Evolutionary conservation across 2,888 invertebrate genomes (phyloP), one percentile per base, ranked within the genome.

Genomic region (Leptinotarsa haldemani): DNA sequence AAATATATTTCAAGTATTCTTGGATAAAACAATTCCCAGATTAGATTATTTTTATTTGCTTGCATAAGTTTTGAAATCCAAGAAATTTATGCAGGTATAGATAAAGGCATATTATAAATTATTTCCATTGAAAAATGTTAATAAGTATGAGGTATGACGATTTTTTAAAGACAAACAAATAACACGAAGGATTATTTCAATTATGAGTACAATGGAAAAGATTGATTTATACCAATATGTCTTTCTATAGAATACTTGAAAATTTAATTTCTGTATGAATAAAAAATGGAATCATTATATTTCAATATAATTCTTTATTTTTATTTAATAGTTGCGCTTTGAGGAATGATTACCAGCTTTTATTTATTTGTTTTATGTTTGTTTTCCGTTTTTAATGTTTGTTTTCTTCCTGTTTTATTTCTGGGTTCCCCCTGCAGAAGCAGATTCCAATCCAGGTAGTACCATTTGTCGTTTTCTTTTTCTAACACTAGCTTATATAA

Each of bases 371-470:
- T 73, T 69, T 75, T 69, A 30, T 75, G 70, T 77, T 67, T 56
- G 53, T 56, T 18, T 22, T 70, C 63, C 74, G 58, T 77, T 73
- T 79, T 76, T 76, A 77, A 74, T 78, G 56, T 75, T 82, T 83
- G 81, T 82, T 80, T 81, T 82, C 76, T 83, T 78, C 78, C 83
- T 82, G 82, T 86, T 84, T 84, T 83, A 80, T 84, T 83, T 83
- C 83, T 81, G 84, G 82, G 82, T 67, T 80, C 80, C 80, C 80
- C 82, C 81, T 82, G 82, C 85, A 85, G 86, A 86, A 78, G 82
- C 86, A 81, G 87, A 86, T 81, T 83, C 82, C 82, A 84, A 83
- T 80, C 85, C 87, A 87, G 86, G 87, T 88, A 86, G 84, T 86
- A 86, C 82, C 82, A 82, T 82, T 84, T 82, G 78, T 80, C 78